Evolutionary conservation across 2,113 vertebrate species (phyloP).

Genomic region (Mellivora capensis): DNA sequence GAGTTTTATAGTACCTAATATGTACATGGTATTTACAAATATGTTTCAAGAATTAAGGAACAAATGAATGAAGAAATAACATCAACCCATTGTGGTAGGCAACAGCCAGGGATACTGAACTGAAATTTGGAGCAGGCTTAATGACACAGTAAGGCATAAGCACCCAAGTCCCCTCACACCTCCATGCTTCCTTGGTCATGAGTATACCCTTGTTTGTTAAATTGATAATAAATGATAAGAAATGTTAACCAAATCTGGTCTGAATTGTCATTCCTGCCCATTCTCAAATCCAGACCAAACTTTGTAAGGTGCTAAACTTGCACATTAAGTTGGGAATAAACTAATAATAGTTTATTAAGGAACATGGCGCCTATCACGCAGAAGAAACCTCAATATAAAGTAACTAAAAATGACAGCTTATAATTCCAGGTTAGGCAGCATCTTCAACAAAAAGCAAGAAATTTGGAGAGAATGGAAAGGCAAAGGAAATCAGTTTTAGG

Average conservation of each 20-base stretch:
- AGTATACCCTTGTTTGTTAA: background rate
- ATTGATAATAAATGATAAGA: slow-evolving; percentile 2
- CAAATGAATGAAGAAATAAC: background rate
- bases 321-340: background rate
- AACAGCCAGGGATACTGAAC: background rate
- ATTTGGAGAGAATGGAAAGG: background rate
- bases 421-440: background rate
- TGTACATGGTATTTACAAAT: background rate
- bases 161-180: background rate
- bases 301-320: background rate
- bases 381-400: background rate
- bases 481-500: background rate
- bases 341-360: background rate
- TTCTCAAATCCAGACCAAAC: background rate
- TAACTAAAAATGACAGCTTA: background rate
- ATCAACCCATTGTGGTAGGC: background rate
- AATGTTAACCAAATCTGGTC: background rate
- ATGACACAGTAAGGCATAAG: background rate
- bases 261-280: background rate
- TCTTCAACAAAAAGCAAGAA: background rate
- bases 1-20: background rate
- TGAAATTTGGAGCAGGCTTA: background rate
- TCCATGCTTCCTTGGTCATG: background rate
- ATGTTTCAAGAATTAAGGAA: background rate
- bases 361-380: background rate